Evolutionary conservation across 2,113 vertebrate species (phyloP), one percentile per base, ranked within the genome.

Genomic region (Cinclus mexicanus): DNA sequence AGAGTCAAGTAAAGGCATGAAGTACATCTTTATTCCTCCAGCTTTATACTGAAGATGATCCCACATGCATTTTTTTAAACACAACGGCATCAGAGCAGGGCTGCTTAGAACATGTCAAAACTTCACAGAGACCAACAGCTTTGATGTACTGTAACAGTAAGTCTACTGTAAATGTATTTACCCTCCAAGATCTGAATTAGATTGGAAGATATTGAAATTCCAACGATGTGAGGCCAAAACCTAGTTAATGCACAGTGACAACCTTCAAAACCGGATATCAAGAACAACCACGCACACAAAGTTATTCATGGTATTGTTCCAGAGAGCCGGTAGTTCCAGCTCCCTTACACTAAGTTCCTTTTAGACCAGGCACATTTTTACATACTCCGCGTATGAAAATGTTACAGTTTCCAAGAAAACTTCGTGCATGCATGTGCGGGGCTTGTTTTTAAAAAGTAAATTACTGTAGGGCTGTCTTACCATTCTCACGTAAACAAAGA

Each of bases 1-100:
- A 12, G 22, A 46, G 19, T 76, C 90, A 95, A 79, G 49, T 44
- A 95, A 87, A 83, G 77, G 57, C 78, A 95, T 28, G 56, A 82
- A 94, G n/a, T 3, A 85, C 2, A 11, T 29, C 22, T 93, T 91
- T 70, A 83, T 26, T 63, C 55, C 52, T 33, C 35, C 39, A 52
- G 29, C 42, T 81, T 59, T 50, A 63, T 31, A 31, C 0, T 52
- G 50, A 89, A 70, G 19, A 42, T 47, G 29, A 84, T 87, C 56
- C 49, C 68, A 75, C 1, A 5, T 8, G n/a, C 57, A 37, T 59
- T 83, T 87, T 77, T 77, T 63, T 15, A 83, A 95, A 72, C 22
- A 21, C 49, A 86, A 33, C 26, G 13, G 14, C 11, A 93, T 41
- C 69, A 64, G 57, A 75, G 16, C 24, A 28, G 18, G 44, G 35